phyloP scores from a whole-genome alignment of 2,113 vertebrate species.

The Lagopus muta region DNA sequence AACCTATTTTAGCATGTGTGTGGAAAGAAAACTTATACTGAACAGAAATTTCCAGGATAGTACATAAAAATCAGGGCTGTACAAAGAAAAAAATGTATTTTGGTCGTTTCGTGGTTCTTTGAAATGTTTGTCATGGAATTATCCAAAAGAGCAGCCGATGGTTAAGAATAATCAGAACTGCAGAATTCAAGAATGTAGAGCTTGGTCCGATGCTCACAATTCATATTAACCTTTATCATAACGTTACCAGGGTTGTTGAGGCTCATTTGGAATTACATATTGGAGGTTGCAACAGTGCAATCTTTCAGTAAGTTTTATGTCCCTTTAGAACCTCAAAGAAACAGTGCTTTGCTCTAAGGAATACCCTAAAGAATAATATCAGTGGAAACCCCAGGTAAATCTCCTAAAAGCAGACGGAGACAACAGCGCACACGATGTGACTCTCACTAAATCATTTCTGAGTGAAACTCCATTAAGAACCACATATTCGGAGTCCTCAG shows the following conservation, averaged over 20 bases:
- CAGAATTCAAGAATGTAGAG: not conserved
- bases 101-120: not conserved
- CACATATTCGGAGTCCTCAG: not conserved
- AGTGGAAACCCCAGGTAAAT: not conserved
- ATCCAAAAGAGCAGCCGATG: not conserved
- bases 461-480: not conserved
- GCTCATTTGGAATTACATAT: not conserved
- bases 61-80: not conserved
- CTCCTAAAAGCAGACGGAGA: not conserved
- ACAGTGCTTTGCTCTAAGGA: not conserved
- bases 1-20: not conserved
- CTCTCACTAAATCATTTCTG: not conserved
- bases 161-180: not conserved
- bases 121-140: not conserved
- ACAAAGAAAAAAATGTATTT: not conserved
- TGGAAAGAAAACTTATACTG: not conserved
- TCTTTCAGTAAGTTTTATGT: not conserved
- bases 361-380: not conserved
- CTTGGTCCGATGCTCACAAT: not conserved
- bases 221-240: not conserved
- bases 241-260: not conserved
- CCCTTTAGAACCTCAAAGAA: not conserved
- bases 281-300: not conserved
- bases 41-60: not conserved
- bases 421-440: not conserved